phyloP scores from a whole-genome alignment of 2,888 invertebrate genomes.

The Parascotia fuliginaria region DNA sequence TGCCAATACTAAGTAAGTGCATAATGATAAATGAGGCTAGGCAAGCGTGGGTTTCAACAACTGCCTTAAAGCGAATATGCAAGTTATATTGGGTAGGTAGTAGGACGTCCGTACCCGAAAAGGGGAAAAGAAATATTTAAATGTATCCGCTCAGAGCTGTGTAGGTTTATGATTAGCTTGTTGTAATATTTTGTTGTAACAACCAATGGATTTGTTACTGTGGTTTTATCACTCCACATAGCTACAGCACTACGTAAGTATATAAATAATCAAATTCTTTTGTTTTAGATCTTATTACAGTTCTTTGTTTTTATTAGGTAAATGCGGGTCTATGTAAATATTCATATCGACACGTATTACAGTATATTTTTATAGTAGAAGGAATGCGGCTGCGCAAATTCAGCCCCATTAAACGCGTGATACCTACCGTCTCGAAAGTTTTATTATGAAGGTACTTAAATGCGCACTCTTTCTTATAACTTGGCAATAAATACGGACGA shows the following conservation, averaged over 20 bases:
- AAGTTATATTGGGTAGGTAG: slow-evolving; percentile 66
- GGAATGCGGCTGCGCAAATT: slow-evolving; percentile 47
- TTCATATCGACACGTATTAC: slow-evolving; percentile 17
- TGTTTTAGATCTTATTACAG: slow-evolving; percentile 22
- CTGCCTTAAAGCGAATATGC: slow-evolving; percentile 69
- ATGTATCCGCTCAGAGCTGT: slow-evolving; percentile 74
- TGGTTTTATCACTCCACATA: slow-evolving; percentile 24
- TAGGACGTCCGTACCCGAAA: slow-evolving; percentile 81
- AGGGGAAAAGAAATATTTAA: slow-evolving; percentile 73
- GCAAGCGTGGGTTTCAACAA: slow-evolving; percentile 62
- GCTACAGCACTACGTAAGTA: background rate
- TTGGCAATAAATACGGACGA: slow-evolving; percentile 38
- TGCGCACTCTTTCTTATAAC: slow-evolving; percentile 45
- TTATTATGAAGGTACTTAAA: slow-evolving; percentile 39
- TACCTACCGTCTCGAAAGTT: slow-evolving; percentile 50
- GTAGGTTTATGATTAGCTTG: slow-evolving; percentile 62
- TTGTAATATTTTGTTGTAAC: slow-evolving; percentile 39
- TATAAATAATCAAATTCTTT: slow-evolving; percentile 31
- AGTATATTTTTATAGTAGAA: slow-evolving; percentile 20
- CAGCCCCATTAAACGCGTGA: slow-evolving; percentile 39
- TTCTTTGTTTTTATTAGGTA: slow-evolving; percentile 28
- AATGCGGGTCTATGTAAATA: slow-evolving; percentile 7
- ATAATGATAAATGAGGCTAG: slow-evolving; percentile 35
- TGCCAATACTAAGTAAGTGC: slow-evolving; percentile 30
- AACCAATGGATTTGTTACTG: slow-evolving; percentile 26